Percentiles rank a stretch among this genome's conserved stretches.
Evolutionary conservation across 1,140 invertebrate genomes (phyloP).

Genomic region (Tetragonula clypearis): DNA sequence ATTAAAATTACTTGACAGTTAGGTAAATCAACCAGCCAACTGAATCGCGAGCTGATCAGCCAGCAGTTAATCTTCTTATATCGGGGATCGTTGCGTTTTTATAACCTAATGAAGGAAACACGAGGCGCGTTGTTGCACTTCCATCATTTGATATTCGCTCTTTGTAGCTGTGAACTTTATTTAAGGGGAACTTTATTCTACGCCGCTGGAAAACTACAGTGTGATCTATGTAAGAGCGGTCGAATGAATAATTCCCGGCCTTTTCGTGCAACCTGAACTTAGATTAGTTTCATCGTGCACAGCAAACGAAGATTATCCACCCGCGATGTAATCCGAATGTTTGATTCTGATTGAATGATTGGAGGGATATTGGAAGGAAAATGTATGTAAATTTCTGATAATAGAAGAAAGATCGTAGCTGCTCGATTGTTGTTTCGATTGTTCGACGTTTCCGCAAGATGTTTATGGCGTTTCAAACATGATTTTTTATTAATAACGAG

Average conservation of each 20-base stretch:
- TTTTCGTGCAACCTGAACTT: slow-evolving; percentile 9
- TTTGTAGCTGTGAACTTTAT: background rate
- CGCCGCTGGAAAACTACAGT: background rate
- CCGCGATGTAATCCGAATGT: background rate
- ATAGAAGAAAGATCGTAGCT: background rate
- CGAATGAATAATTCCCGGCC: slow-evolving; percentile 29
- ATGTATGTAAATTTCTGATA: background rate
- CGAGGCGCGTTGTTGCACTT: background rate
- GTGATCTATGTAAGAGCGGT: background rate
- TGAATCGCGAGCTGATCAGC: too few species aligned
- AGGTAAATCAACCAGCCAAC: too few species aligned
- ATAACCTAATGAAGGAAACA: background rate
- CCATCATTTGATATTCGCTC: background rate
- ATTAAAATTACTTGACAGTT: too few species aligned
- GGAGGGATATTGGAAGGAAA: background rate
- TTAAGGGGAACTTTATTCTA: background rate
- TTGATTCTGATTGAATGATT: background rate
- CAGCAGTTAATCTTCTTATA: too few species aligned
- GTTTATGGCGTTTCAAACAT: too few species aligned
- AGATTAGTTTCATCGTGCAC: slow-evolving; percentile 25
- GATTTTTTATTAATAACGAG: too few species aligned
- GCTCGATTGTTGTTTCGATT: background rate
- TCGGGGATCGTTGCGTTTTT: too few species aligned
- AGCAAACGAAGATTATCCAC: slow-evolving; percentile 32
- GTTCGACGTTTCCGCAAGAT: too few species aligned